phyloP scores from a whole-genome alignment of 2,797 vertebrate species.

The Nannoperca australis region DNA sequence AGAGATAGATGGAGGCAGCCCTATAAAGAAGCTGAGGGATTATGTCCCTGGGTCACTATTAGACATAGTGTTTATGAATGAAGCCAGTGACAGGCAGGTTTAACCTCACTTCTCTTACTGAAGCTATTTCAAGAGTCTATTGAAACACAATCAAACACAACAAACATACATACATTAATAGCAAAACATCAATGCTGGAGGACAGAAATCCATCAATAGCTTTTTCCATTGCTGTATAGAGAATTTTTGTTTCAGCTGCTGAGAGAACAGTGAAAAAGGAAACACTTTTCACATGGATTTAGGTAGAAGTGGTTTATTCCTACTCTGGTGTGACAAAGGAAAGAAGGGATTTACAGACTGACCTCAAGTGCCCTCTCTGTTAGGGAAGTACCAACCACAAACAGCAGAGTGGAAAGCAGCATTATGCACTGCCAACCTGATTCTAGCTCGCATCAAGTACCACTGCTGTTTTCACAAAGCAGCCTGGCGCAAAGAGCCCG shows the following conservation, averaged over 20 bases:
- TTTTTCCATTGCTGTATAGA: not conserved
- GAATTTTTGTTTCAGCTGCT: constrained; percentile 25
- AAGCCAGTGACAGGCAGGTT: constrained; percentile 60
- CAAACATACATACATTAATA: constrained; percentile 35
- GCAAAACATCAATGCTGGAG: constrained; percentile 24
- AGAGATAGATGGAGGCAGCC: constrained; percentile 21
- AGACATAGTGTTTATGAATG: constrained; percentile 77
- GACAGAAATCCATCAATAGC: constrained; percentile 34
- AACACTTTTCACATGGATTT: constrained; percentile 49
- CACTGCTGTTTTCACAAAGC: constrained; percentile 42
- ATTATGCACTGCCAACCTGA: constrained; percentile 39
- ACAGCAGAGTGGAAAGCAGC: constrained; percentile 42
- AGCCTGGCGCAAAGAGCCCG: constrained; percentile 3
- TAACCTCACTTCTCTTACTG: constrained; percentile 57
- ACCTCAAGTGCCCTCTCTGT: constrained; percentile 55
- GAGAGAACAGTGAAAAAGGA: constrained; percentile 13
- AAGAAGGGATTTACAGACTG: constrained; percentile 60
- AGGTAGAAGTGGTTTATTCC: constrained; percentile 45
- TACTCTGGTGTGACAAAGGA: constrained; percentile 42
- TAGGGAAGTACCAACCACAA: constrained; percentile 21
- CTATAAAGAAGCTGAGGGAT: constrained; percentile 46
- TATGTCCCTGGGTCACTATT: constrained; percentile 67
- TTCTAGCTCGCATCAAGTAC: constrained; percentile 38
- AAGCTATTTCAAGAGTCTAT: constrained; percentile 57
- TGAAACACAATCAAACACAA: constrained; percentile 26